Evolutionary conservation across 2,888 invertebrate genomes (phyloP).

Genomic region (Sphinx pinastri): DNA sequence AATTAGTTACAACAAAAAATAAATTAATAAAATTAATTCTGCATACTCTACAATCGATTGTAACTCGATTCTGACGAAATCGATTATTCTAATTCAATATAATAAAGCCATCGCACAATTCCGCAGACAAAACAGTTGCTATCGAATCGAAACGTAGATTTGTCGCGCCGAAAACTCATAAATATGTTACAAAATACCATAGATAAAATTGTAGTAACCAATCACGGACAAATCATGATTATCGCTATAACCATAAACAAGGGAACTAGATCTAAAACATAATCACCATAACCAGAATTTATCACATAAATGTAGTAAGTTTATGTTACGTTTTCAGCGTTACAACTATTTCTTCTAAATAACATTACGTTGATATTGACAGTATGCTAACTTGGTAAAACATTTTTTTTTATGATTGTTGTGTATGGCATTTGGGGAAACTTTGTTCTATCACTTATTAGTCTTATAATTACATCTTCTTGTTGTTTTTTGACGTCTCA

Average conservation of each 20-base stretch:
- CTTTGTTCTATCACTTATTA: too few species aligned
- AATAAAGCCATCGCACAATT: slow-evolving; percentile 23
- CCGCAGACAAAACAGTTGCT: slow-evolving; percentile 22
- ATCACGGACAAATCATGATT: slow-evolving; percentile 65
- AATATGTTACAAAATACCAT: slow-evolving; percentile 42
- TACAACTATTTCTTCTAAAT: slow-evolving; percentile 67
- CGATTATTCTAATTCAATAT: neutral
- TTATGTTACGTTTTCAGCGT: slow-evolving; percentile 58
- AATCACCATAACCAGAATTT: slow-evolving; percentile 59
- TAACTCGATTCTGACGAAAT: slow-evolving; percentile 5
- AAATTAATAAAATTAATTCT: neutral
- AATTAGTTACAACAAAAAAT: too few species aligned
- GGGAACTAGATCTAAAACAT: slow-evolving; percentile 54
- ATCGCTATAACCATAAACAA: slow-evolving; percentile 55
- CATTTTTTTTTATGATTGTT: too few species aligned
- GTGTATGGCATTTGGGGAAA: too few species aligned
- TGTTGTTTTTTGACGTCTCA: too few species aligned
- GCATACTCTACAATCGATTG: neutral
- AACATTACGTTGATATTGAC: slow-evolving; percentile 40
- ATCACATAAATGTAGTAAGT: slow-evolving; percentile 58
- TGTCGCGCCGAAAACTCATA: slow-evolving; percentile 40
- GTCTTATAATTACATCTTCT: too few species aligned
- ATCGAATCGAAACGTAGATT: slow-evolving; percentile 23
- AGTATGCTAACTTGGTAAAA: slow-evolving; percentile 2
- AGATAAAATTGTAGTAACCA: slow-evolving; percentile 47